Base-by-base conservation (phyloP, 2,113 vertebrate species). In the Syngnathus scovelli region DNA sequence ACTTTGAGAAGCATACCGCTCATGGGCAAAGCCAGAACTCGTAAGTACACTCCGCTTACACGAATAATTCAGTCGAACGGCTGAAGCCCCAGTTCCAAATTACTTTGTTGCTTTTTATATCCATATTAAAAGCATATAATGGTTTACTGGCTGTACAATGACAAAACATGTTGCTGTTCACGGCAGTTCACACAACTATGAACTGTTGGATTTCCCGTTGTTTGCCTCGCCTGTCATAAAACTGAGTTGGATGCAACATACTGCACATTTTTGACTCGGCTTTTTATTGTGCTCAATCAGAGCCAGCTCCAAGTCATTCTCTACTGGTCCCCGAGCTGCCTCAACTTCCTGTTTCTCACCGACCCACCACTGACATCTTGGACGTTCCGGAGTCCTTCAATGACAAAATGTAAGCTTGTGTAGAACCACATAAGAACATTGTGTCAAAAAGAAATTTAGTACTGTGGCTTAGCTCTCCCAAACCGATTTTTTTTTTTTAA, bases 1-100 rank as follows among this genome's bases (percentile, higher is more conserved):
- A 84, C 79, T 68, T 90, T 95, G 75, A 94, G 95, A 89, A 99
- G 97, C 66, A 93, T 93, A 44, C 87, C 95, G 0, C 82, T 99
- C 18, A 69, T 91, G 63, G 96, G 97, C 72, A 95, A 92, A 62
- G 95, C 93, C 79, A 94, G 80, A 83, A 99, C 97, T 86, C 96
- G 96, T 99, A 93, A 94, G 90, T 85, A 16, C 48, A 41, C 9
- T 1, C 27, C 3, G 27, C 27, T 33, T 33, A 33, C 27, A 3
- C 27, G 3, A 33, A 33, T 3, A 33, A 33, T 33, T 33, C 27
- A 33, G 27, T 33, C 27, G 27, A 33, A 33, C 3, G 3, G 27
- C 27, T 33, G 27, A 33, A 33, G 27, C 27, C 27, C 3, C 27
- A 33, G 27, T 33, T 33, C 0, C 27, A 33, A 33, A 33, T 33